Evolutionary conservation across 92 coral and sea anemone genomes (phyloP).

Genomic region (Siderastrea siderea): DNA sequence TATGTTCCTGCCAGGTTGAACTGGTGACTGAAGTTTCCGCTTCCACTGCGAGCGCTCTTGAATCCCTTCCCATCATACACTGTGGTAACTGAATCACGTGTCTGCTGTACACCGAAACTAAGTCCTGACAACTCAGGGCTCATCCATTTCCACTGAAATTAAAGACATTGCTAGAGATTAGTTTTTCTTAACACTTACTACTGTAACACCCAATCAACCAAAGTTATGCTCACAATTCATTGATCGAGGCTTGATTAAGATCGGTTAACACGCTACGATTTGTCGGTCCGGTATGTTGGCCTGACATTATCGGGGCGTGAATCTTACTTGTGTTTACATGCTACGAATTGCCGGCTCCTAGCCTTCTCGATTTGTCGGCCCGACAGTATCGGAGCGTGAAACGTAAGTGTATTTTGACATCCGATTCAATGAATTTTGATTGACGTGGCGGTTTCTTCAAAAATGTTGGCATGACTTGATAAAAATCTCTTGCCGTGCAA

Average conservation of each 20-base stretch:
- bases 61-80: slow-evolving; percentile 85
- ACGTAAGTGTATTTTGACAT: too few relatives aligned
- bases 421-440: too few relatives aligned
- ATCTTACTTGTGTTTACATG: too few relatives aligned
- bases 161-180: background rate
- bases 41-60: slow-evolving; percentile 72
- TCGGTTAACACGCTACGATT: too few relatives aligned
- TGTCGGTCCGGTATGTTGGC: too few relatives aligned
- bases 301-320: too few relatives aligned
- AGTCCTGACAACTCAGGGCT: slow-evolving; percentile 74
- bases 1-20: slow-evolving; percentile 80
- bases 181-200: background rate
- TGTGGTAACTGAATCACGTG: slow-evolving; percentile 63
- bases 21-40: slow-evolving; percentile 70
- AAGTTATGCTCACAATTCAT: background rate
- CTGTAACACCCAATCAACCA: background rate
- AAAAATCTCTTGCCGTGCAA: too few relatives aligned
- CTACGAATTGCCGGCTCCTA: too few relatives aligned
- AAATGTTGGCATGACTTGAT: too few relatives aligned
- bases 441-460: too few relatives aligned
- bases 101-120: slow-evolving; percentile 80
- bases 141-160: slow-evolving; percentile 87
- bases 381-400: too few relatives aligned
- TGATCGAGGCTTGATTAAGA: background rate
- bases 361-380: too few relatives aligned